phyloP scores from a whole-genome alignment of 2,113 vertebrate species.

The Crocuta crocuta region DNA sequence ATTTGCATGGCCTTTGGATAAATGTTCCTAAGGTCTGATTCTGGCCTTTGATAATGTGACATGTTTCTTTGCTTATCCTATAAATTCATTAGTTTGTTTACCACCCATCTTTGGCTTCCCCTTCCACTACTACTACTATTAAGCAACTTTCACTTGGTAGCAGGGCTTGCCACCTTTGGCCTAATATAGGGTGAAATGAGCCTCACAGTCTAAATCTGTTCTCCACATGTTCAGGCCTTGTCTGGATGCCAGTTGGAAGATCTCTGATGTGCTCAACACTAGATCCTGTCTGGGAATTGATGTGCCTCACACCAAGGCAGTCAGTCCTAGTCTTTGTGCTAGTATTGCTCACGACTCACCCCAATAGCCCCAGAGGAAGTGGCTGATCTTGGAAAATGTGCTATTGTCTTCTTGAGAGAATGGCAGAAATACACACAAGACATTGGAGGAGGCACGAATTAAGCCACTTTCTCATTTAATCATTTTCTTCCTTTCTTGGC shows the following conservation, averaged over 20 bases:
- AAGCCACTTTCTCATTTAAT: not conserved
- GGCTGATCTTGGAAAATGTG: not conserved
- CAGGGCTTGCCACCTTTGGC: not conserved
- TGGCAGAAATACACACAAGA: not conserved
- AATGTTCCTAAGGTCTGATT: not conserved
- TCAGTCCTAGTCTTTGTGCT: not conserved
- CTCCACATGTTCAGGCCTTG: constrained; percentile 21
- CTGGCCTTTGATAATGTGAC: not conserved
- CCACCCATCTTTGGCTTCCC: not conserved
- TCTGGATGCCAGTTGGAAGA: constrained; percentile 47
- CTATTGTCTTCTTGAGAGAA: not conserved
- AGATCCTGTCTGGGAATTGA: not conserved
- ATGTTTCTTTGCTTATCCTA: constrained; percentile 16
- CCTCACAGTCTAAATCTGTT: constrained; percentile 26
- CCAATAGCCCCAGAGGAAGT: not conserved
- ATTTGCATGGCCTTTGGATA: not conserved
- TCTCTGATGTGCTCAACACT: not conserved
- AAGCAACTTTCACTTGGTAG: not conserved
- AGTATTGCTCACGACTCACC: not conserved
- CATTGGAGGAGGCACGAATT: not conserved
- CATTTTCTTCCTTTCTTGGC: not conserved
- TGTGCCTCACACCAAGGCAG: not conserved
- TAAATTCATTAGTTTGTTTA: not conserved
- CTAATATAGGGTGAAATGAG: not conserved
- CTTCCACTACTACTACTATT: not conserved